These are phyloP conservation scores for Stenodera caucasica DNA, from an alignment of 2,888 invertebrate species.

Conservation along the genomic window DNA sequence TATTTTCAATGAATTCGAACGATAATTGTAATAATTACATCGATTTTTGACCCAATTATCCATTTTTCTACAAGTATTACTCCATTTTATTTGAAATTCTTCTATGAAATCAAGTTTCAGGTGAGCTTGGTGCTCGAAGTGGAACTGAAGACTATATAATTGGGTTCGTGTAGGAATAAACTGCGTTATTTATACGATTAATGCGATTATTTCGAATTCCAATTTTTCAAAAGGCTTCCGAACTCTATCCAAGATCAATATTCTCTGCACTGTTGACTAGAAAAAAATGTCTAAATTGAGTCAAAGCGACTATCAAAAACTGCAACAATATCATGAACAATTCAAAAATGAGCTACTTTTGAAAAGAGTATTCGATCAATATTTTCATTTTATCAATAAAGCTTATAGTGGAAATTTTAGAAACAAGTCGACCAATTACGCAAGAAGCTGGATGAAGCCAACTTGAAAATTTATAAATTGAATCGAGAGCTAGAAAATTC, in stretches of 20 bases:
- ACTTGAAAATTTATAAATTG: constrained; percentile 30
- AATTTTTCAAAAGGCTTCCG: constrained; percentile 23
- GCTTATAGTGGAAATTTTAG: constrained; percentile 22
- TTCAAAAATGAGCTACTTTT: constrained; percentile 43
- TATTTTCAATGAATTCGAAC: constrained; percentile 32
- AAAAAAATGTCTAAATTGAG: neutral
- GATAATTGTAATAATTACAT: constrained; percentile 35
- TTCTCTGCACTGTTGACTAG: too few species aligned
- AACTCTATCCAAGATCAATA: too few species aligned
- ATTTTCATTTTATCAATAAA: constrained; percentile 6
- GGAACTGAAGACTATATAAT: neutral
- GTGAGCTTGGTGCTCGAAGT: neutral
- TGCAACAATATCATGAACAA: constrained; percentile 39
- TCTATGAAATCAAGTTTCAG: neutral
- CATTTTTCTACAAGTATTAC: constrained; percentile 26
- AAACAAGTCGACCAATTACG: constrained; percentile 35
- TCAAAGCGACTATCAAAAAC: constrained; percentile 12
- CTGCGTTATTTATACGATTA: constrained; percentile 13
- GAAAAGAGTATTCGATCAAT: constrained; percentile 39
- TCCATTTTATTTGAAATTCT: neutral
- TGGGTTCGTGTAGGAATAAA: neutral
- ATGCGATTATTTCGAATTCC: constrained; percentile 25
- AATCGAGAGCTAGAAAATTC: constrained; percentile 27
- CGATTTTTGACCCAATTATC: constrained; percentile 39
- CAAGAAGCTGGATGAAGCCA: constrained; percentile 29